Percentiles rank a stretch among this genome's conserved stretches.
phyloP scores from a whole-genome alignment of 2,797 vertebrate genomes.

The Tangara arthus region DNA sequence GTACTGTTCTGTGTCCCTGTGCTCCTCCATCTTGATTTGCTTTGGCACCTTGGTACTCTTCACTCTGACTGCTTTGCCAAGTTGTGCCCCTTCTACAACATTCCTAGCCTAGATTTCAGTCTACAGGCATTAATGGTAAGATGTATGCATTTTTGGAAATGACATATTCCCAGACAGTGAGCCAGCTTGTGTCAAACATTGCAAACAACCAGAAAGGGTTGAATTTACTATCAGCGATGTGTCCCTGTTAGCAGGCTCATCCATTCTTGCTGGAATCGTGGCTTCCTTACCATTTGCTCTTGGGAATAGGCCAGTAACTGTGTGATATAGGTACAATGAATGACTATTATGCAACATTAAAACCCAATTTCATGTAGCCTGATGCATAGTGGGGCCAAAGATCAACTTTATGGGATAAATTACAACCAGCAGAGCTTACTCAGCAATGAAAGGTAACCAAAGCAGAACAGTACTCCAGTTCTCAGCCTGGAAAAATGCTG shows the following conservation, averaged over 20 bases:
- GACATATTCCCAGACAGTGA: conserved; percentile 36
- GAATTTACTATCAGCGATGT: neutral
- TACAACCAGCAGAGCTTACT: neutral
- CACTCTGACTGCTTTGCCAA: neutral
- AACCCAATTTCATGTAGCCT: neutral
- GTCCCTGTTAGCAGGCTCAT: neutral
- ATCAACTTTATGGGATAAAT: neutral
- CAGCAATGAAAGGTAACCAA: neutral
- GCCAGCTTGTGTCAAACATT: conserved; percentile 33
- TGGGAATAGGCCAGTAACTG: neutral
- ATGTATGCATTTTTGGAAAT: conserved; percentile 15
- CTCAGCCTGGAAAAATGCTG: neutral
- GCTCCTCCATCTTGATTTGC: conserved; percentile 2
- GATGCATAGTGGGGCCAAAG: neutral
- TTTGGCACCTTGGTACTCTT: conserved; percentile 25
- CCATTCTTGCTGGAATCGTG: neutral
- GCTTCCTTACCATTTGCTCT: neutral
- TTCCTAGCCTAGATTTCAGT: conserved; percentile 13
- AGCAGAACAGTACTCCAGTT: neutral
- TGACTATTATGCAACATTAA: neutral
- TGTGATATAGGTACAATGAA: neutral
- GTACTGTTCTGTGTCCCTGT: neutral
- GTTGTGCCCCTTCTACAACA: conserved; percentile 13
- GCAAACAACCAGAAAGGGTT: conserved; percentile 13
- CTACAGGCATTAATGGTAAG: conserved; percentile 49